These are phyloP conservation scores for Atta texana DNA, from an alignment of 1,140 invertebrate genomes.

Conservation along the genomic window DNA sequence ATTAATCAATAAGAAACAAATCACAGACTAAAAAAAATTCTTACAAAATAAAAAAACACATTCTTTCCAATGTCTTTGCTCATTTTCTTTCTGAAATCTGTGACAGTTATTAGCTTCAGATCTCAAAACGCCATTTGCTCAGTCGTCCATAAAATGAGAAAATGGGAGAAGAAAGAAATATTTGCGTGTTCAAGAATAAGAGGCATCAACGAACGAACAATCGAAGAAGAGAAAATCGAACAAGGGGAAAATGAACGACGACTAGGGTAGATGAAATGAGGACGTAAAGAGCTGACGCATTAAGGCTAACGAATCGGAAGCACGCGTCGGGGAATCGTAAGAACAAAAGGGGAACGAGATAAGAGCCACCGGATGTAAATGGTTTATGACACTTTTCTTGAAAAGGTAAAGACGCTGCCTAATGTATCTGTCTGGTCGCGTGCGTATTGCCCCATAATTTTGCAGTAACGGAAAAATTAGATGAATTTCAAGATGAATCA, in stretches of 20 bases:
- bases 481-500: neutral
- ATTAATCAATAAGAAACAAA: conserved; percentile 3
- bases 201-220: conserved; percentile 32
- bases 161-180: conserved; percentile 25
- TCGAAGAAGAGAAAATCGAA: conserved; percentile 46
- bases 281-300: conserved; percentile 70
- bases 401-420: conserved; percentile 55
- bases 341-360: conserved; percentile 51
- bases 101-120: conserved; percentile 9
- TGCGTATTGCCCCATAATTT: conserved; percentile 11
- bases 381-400: conserved; percentile 73
- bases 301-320: conserved; percentile 75
- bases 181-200: conserved; percentile 26
- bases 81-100: neutral
- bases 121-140: neutral
- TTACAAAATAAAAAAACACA: neutral
- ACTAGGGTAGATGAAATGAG: conserved; percentile 40
- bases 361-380: conserved; percentile 67
- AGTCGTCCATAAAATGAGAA: conserved; percentile 17
- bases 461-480: neutral
- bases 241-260: neutral
- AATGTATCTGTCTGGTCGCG: conserved; percentile 52
- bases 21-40: neutral
- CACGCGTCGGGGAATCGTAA: conserved; percentile 66
- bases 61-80: neutral